Evolutionary conservation across 2,797 vertebrate species (phyloP).

Genomic region (Rhincodon typus): DNA sequence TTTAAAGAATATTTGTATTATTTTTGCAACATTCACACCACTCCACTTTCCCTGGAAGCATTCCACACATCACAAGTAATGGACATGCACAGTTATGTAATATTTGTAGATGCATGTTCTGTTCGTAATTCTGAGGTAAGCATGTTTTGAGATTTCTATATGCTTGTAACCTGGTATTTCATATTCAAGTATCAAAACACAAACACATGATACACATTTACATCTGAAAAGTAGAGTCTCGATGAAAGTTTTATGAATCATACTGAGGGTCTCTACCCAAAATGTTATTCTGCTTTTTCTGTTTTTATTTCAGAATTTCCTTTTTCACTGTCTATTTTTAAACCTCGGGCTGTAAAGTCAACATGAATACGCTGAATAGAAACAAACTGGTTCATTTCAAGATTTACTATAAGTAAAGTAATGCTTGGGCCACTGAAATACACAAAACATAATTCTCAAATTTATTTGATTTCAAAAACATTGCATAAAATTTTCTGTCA

Average conservation of each 20-base stretch:
- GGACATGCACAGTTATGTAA: not conserved
- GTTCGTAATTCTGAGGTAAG: not conserved
- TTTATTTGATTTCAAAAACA: not conserved
- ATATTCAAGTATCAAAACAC: conserved; percentile 7
- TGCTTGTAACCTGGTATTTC: not conserved
- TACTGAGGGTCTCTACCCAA: not conserved
- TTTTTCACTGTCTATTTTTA: not conserved
- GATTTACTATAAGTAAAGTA: not conserved
- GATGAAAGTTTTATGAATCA: not conserved
- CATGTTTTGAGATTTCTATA: not conserved
- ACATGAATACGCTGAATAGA: not conserved
- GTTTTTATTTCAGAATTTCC: not conserved
- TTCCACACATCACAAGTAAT: not conserved
- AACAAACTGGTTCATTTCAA: not conserved
- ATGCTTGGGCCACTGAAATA: not conserved
- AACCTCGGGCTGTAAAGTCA: not conserved
- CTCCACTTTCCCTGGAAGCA: not conserved
- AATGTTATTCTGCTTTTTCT: not conserved
- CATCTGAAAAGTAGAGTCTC: not conserved
- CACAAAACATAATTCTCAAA: not conserved
- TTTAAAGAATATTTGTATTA: not conserved
- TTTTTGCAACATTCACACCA: not conserved
- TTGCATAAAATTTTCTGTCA: not conserved
- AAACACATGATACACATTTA: not conserved
- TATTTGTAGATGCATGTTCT: not conserved